A percentile compares a stretch with the other conserved stretches of the same genome.
These are phyloP conservation scores for Epinephelus cyanopodus DNA, from an alignment of 2,113 vertebrate genomes.

Conservation along the genomic window DNA sequence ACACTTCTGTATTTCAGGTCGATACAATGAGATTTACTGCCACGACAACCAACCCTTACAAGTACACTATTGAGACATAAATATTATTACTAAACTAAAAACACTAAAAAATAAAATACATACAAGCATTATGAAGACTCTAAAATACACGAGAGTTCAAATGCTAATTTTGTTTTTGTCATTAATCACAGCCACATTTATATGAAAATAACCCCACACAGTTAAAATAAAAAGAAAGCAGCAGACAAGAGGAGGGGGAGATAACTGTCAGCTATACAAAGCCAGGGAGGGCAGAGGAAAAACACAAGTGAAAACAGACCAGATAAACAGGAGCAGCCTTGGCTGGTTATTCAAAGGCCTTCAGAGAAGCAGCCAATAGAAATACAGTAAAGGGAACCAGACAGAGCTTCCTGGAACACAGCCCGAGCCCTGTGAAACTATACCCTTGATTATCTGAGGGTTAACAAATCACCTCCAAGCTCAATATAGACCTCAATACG, in stretches of 20 bases:
- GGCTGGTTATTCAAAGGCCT: conserved; percentile 38
- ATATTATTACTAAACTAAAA: neutral
- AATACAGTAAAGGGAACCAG: conserved; percentile 51
- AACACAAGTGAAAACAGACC: conserved; percentile 61
- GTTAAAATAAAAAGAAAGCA: conserved; percentile 23
- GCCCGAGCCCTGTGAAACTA: conserved; percentile 44
- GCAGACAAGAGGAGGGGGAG: conserved; percentile 27
- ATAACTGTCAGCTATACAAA: conserved; percentile 32
- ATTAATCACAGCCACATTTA: conserved; percentile 8
- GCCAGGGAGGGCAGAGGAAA: conserved; percentile 27
- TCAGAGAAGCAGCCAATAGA: conserved; percentile 43
- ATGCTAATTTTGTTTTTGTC: conserved; percentile 6
- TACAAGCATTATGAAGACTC: neutral
- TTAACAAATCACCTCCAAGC: conserved; percentile 41
- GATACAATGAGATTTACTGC: neutral
- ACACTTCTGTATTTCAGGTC: neutral
- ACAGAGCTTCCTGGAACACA: conserved; percentile 27
- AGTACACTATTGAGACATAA: neutral
- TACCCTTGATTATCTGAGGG: conserved; percentile 26
- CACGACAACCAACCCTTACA: neutral
- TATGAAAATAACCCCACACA: conserved; percentile 22
- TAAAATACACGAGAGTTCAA: neutral
- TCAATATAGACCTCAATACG: conserved; percentile 27
- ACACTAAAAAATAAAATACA: neutral
- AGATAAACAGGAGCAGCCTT: conserved; percentile 57